phyloP scores from a whole-genome alignment of 2,888 invertebrate genomes.

The Arge pagana region DNA sequence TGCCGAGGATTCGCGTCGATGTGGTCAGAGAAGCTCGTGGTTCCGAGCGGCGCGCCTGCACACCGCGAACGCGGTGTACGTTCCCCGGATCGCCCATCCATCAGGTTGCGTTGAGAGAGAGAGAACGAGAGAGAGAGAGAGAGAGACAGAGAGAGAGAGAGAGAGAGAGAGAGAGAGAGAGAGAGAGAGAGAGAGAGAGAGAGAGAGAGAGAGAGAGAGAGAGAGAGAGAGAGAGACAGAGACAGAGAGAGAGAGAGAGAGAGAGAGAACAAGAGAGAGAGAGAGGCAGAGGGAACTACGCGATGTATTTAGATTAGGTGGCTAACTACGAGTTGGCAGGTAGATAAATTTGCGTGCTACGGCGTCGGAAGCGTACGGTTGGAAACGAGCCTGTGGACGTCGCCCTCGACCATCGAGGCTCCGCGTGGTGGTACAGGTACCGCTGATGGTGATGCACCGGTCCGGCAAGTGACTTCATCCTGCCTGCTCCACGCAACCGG shows the following conservation, averaged over 20 bases:
- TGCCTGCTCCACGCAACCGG: too few species aligned
- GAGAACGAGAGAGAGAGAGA: neutral
- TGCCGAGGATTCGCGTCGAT: too few species aligned
- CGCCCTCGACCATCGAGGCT: too few species aligned
- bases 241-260: constrained; percentile 23
- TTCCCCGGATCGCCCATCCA: constrained; percentile 33
- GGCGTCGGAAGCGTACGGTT: too few species aligned
- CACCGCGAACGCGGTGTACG: constrained; percentile 24
- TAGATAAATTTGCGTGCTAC: neutral
- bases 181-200: constrained; percentile 10
- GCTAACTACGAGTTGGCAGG: constrained; percentile 5
- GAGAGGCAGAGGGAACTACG: neutral
- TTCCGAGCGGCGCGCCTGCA: too few species aligned
- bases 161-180: constrained; percentile 17
- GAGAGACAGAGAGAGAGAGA: constrained; percentile 12
- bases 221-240: constrained; percentile 22
- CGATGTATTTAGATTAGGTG: constrained; percentile 16
- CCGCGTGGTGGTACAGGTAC: too few species aligned
- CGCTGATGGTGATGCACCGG: too few species aligned
- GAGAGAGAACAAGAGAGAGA: constrained; percentile 17
- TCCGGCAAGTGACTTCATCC: too few species aligned
- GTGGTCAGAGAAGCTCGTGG: too few species aligned
- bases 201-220: constrained; percentile 8
- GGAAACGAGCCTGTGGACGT: too few species aligned
- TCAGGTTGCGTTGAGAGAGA: constrained; percentile 33